Percentiles rank a stretch among this genome's conserved stretches.
Evolutionary conservation across 2,888 invertebrate genomes (phyloP).

Genomic region (Homarus gammarus): DNA sequence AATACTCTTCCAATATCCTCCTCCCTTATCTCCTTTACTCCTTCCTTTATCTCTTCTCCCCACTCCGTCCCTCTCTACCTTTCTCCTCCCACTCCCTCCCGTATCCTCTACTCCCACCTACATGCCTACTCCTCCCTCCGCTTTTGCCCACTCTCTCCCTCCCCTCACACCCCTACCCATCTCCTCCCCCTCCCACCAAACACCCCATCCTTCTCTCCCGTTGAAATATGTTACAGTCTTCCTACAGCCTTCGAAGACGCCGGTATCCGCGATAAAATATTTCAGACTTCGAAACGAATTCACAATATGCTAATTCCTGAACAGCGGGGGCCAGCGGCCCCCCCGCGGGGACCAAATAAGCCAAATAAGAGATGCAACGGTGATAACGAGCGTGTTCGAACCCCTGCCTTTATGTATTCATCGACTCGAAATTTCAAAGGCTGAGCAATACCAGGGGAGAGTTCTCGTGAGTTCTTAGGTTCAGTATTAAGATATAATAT

Average conservation of each 20-base stretch:
- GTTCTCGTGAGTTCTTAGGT: too few relatives aligned
- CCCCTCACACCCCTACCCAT: neutral
- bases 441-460: too few relatives aligned
- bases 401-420: neutral
- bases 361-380: conserved; percentile 56
- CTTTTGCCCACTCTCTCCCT: neutral
- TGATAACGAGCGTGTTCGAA: conserved; percentile 45
- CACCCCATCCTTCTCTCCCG: neutral
- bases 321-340: conserved; percentile 31
- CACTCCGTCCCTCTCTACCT: neutral
- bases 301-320: conserved; percentile 47
- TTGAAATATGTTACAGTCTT: neutral
- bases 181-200: neutral
- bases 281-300: conserved; percentile 48
- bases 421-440: neutral
- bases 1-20: too few relatives aligned
- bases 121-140: neutral
- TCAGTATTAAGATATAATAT: too few relatives aligned
- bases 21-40: neutral
- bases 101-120: neutral
- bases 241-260: conserved; percentile 36
- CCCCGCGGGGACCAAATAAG: conserved; percentile 60
- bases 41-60: neutral
- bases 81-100: neutral
- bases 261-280: conserved; percentile 47